Evolutionary conservation across 37 sponge, comb jelly and placozoan genomes (phyloP), one percentile per base, ranked within the genome.

Genomic region (Haliclona indistincta): DNA sequence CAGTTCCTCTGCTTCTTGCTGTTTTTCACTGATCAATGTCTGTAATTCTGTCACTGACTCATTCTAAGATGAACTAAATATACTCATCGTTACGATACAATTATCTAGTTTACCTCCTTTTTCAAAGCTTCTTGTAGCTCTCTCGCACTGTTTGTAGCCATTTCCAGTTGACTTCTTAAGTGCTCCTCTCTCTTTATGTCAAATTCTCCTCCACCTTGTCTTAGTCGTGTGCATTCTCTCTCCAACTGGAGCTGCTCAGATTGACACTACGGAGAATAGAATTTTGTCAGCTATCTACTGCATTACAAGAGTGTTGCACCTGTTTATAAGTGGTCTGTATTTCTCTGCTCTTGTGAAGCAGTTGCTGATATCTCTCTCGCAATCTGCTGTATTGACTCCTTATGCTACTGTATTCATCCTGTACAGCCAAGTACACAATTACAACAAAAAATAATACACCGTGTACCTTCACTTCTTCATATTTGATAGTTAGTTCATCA

Each of bases 61-160:
- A 23, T 28, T 5, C 56, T 55, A 3, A 51, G 38, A n/a, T n/a
- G n/a, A n/a, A n/a, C n/a, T n/a, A n/a, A n/a, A n/a, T n/a, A n/a
- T n/a, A 67, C 67, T 43, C 67, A 38, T 23, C 1, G 42, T 49
- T 23, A 3, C 4, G 26, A 28, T 26, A 28, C n/a, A n/a, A n/a
- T n/a, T n/a, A n/a, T n/a, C n/a, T n/a, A n/a, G n/a, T 15, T 28
- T n/a, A 42, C 81, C 61, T 81, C 64, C 28, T 73, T 67, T 3
- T 62, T 38, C 34, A 84, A 60, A n/a, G 38, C 43, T 0, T 61
- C 51, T 36, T 76, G 55, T 22, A 65, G 63, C 20, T 49, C 56
- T 40, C 45, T 45, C 28, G 67, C 51, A 0, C 44, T 43, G 0
- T 41, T 54, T 19, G 38, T 34, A 49, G 36, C 43, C 44, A 43